Conservation (phyloP, 2,888 invertebrate genomes). For the Pteria penguin region DNA sequence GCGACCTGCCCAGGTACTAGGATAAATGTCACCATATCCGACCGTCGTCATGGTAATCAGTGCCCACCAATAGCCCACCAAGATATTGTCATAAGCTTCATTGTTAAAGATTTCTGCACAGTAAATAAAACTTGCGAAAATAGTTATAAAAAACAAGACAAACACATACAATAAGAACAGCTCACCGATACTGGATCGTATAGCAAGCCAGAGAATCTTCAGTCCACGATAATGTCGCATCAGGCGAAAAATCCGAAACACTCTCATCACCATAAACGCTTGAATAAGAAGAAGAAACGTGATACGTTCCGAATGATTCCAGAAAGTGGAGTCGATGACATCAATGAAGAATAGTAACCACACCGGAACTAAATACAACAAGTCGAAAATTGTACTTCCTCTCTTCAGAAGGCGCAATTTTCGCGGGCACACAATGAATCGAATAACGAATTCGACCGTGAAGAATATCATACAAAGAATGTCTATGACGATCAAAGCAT, state of each 20-base stretch:
- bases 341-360: slow-evolving; percentile 54
- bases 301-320: slow-evolving; percentile 43
- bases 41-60: slow-evolving; percentile 69
- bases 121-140: slow-evolving; percentile 59
- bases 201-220: slow-evolving; percentile 54
- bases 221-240: slow-evolving; percentile 60
- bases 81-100: slow-evolving; percentile 49
- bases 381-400: slow-evolving; percentile 53
- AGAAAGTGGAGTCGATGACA: slow-evolving; percentile 41
- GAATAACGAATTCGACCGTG: slow-evolving; percentile 56
- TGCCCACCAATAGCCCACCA: slow-evolving; percentile 62
- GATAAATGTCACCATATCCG: slow-evolving; percentile 74
- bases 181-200: slow-evolving; percentile 60
- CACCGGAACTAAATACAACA: slow-evolving; percentile 59
- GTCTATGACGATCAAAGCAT: slow-evolving; percentile 49
- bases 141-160: slow-evolving; percentile 54
- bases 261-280: slow-evolving; percentile 54
- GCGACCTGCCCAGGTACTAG: slow-evolving; percentile 65
- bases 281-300: slow-evolving; percentile 48
- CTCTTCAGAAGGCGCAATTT: slow-evolving; percentile 43
- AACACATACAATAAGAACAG: slow-evolving; percentile 57
- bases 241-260: slow-evolving; percentile 60
- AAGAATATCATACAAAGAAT: slow-evolving; percentile 57
- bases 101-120: slow-evolving; percentile 53
- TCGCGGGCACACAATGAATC: slow-evolving; percentile 54